phyloP scores from a whole-genome alignment of 2,888 invertebrate species.

The Hoplodrina blanda region DNA sequence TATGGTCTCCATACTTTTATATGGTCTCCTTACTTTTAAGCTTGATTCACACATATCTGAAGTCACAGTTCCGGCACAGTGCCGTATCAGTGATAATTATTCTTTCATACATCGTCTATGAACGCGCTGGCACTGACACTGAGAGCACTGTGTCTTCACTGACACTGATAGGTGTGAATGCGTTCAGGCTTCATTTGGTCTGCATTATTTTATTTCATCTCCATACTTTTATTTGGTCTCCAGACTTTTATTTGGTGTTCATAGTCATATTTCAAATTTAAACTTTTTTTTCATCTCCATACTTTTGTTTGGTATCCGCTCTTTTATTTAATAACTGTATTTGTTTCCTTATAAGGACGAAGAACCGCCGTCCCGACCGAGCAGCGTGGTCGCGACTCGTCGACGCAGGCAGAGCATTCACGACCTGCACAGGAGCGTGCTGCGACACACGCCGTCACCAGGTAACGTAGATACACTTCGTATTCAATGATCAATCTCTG shows the following conservation, averaged over 20 bases:
- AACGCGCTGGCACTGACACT: too few relatives aligned
- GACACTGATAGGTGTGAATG: too few relatives aligned
- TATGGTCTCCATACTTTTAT: neutral
- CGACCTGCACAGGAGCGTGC: constrained; percentile 78
- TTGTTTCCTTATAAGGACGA: constrained; percentile 68
- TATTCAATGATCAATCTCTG: too few relatives aligned
- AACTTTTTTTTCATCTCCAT: neutral
- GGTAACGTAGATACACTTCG: constrained; percentile 56
- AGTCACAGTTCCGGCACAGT: too few relatives aligned
- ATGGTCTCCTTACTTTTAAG: neutral
- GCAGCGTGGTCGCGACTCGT: constrained; percentile 78
- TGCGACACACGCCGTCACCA: constrained; percentile 67
- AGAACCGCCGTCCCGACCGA: constrained; percentile 72
- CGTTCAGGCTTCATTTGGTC: too few relatives aligned
- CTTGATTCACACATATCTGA: too few relatives aligned
- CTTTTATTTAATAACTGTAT: neutral
- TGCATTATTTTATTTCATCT: too few relatives aligned
- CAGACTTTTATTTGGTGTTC: neutral
- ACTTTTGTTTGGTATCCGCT: neutral
- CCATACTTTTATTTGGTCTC: neutral
- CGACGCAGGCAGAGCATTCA: constrained; percentile 83
- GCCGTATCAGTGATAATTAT: too few relatives aligned
- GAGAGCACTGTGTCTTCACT: too few relatives aligned
- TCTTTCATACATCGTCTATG: too few relatives aligned
- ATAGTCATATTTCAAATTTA: too few relatives aligned